These are phyloP conservation scores for Aegithalos caudatus DNA, from an alignment of 2,113 vertebrate species.

Conservation along the genomic window DNA sequence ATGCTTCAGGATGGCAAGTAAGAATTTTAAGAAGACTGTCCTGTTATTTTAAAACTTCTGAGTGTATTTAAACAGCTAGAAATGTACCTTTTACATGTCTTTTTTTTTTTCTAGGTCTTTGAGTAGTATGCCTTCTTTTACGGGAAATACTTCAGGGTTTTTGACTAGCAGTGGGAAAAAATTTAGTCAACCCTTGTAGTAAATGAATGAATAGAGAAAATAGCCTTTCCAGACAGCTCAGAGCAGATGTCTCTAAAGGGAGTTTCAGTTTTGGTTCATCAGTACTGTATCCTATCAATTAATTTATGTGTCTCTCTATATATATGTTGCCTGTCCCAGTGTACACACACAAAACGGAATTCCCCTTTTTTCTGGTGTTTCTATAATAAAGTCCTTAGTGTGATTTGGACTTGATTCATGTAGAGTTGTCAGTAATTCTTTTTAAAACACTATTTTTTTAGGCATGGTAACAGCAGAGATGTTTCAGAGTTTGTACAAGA, in stretches of 20 bases:
- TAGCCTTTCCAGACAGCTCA: neutral
- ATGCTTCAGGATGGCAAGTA: neutral
- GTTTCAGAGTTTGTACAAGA: conserved; percentile 81
- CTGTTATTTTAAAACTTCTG: neutral
- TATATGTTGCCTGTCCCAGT: neutral
- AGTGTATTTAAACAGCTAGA: neutral
- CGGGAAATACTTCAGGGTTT: neutral
- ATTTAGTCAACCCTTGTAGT: neutral
- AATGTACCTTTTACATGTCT: neutral
- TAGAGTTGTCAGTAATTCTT: neutral
- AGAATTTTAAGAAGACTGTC: neutral
- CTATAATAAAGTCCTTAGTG: neutral
- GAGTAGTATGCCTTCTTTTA: neutral
- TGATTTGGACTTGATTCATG: neutral
- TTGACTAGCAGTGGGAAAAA: neutral
- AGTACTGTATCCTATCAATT: neutral
- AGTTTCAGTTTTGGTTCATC: neutral
- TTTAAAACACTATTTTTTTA: conserved; percentile 39
- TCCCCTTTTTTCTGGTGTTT: neutral
- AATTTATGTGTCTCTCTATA: neutral
- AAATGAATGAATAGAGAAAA: neutral
- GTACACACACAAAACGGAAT: neutral
- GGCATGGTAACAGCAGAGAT: conserved; percentile 91
- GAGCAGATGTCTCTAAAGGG: neutral
- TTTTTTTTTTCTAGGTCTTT: neutral